Percentiles rank a stretch among this genome's conserved stretches.
Conservation (phyloP, 2,888 invertebrate species). For the Geotrupes spiniger region DNA sequence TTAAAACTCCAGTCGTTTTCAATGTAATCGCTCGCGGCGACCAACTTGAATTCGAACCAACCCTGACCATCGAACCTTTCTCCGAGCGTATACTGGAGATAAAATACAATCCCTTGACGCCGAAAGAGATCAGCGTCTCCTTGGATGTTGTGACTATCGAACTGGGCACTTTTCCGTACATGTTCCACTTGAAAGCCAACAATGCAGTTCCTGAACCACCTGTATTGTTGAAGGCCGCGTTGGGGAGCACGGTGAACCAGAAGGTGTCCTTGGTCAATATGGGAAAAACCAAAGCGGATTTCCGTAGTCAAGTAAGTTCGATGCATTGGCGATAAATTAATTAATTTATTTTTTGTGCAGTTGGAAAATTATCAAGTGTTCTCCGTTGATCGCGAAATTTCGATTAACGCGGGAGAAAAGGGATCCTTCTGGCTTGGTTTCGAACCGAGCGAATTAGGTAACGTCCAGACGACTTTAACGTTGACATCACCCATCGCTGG, state of each 20-base stretch:
- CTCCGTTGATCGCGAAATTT: conserved; percentile 24
- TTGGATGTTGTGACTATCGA: conserved; percentile 32
- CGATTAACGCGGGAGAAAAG: conserved; percentile 21
- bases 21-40: conserved; percentile 26
- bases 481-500: conserved; percentile 38
- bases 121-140: conserved; percentile 23
- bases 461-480: conserved; percentile 32
- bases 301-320: conserved; percentile 32
- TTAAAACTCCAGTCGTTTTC: conserved; percentile 38
- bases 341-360: conserved; percentile 25
- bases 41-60: neutral
- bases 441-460: conserved; percentile 40
- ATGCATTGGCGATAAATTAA: neutral
- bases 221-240: conserved; percentile 32
- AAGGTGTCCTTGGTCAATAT: conserved; percentile 34
- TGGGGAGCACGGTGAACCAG: conserved; percentile 35
- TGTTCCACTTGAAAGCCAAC: conserved; percentile 34
- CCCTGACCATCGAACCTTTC: conserved; percentile 8
- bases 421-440: conserved; percentile 34
- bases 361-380: conserved; percentile 34
- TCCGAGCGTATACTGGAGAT: conserved; percentile 30
- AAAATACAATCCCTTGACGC: conserved; percentile 35
- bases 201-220: conserved; percentile 34
- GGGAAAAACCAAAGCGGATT: conserved; percentile 30
- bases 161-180: conserved; percentile 36